These are phyloP conservation scores for Toxonevra muliebris DNA, from an alignment of 2,888 invertebrate species.

Conservation along the genomic window DNA sequence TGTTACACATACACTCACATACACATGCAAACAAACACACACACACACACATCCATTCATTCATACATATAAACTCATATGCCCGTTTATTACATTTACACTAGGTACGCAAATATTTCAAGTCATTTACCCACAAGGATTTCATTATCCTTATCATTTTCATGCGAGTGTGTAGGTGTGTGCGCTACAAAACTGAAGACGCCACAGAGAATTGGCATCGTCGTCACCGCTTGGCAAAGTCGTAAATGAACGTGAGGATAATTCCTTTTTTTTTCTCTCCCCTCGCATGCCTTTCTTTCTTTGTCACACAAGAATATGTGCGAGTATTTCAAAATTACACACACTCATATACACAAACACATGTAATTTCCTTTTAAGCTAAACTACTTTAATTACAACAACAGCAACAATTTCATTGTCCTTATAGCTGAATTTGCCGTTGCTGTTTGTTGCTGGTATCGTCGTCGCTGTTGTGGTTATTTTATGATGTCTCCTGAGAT, in stretches of 20 bases:
- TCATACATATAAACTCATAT: slow-evolving; percentile 24
- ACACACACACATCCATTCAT: background rate
- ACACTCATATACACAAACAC: slow-evolving; percentile 28
- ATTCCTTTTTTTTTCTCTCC: slow-evolving; percentile 35
- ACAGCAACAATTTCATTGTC: slow-evolving; percentile 37
- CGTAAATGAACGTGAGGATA: slow-evolving; percentile 37
- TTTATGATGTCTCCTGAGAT: slow-evolving; percentile 54
- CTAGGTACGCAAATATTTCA: slow-evolving; percentile 56
- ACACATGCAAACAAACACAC: background rate
- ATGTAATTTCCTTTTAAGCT: slow-evolving; percentile 42
- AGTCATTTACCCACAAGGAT: slow-evolving; percentile 55
- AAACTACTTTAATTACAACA: slow-evolving; percentile 58
- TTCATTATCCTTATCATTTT: slow-evolving; percentile 61
- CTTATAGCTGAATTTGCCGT: slow-evolving; percentile 24
- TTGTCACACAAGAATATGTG: slow-evolving; percentile 26
- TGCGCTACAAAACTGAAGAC: slow-evolving; percentile 45
- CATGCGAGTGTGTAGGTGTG: background rate
- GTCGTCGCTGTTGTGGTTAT: slow-evolving; percentile 39
- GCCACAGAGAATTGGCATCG: slow-evolving; percentile 42
- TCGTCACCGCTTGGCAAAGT: slow-evolving; percentile 27
- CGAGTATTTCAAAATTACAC: slow-evolving; percentile 27
- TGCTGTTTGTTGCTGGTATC: slow-evolving; percentile 33
- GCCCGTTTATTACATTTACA: slow-evolving; percentile 33
- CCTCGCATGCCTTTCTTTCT: slow-evolving; percentile 8
- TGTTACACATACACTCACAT: background rate